Percentiles rank a stretch among this genome's conserved stretches.
Evolutionary conservation across 2,888 invertebrate genomes (phyloP).

Genomic region (Dione vanillae): DNA sequence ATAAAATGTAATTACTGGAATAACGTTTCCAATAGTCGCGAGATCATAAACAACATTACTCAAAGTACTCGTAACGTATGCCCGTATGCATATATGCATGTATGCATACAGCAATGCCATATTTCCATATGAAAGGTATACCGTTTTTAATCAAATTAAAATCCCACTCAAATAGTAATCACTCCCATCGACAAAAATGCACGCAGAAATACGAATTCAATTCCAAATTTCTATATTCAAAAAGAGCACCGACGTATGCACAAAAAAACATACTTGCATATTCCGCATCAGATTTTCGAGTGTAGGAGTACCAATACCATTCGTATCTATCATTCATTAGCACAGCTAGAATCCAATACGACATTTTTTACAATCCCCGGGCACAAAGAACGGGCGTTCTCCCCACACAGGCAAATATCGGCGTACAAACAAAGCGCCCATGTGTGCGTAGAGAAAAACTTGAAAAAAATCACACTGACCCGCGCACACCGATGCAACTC

Average conservation of each 20-base stretch:
- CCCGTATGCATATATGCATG: background rate
- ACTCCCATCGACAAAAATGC: constrained; percentile 55
- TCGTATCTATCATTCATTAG: constrained; percentile 84
- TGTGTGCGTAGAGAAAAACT: constrained; percentile 75
- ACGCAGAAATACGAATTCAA: constrained; percentile 52
- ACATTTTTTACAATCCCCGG: constrained; percentile 83
- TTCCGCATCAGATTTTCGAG: constrained; percentile 72
- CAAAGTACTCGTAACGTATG: constrained; percentile 15
- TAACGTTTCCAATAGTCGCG: constrained; percentile 25
- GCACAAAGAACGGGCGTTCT: constrained; percentile 81
- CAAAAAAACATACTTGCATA: constrained; percentile 55
- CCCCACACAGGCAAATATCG: constrained; percentile 63
- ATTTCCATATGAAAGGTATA: constrained; percentile 30
- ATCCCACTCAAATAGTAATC: constrained; percentile 48
- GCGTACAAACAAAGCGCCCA: constrained; percentile 60
- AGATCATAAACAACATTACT: constrained; percentile 16
- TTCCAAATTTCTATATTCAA: constrained; percentile 53
- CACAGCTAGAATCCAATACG: constrained; percentile 83
- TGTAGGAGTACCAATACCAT: constrained; percentile 59
- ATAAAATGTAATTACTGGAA: constrained; percentile 21
- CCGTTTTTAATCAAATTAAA: constrained; percentile 49
- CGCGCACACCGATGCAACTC: constrained; percentile 69
- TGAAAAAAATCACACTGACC: constrained; percentile 81
- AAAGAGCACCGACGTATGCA: constrained; percentile 50
- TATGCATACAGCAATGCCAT: constrained; percentile 8